Evolutionary conservation across 1,140 invertebrate species (phyloP).

Genomic region (Temnothorax longispinosus): DNA sequence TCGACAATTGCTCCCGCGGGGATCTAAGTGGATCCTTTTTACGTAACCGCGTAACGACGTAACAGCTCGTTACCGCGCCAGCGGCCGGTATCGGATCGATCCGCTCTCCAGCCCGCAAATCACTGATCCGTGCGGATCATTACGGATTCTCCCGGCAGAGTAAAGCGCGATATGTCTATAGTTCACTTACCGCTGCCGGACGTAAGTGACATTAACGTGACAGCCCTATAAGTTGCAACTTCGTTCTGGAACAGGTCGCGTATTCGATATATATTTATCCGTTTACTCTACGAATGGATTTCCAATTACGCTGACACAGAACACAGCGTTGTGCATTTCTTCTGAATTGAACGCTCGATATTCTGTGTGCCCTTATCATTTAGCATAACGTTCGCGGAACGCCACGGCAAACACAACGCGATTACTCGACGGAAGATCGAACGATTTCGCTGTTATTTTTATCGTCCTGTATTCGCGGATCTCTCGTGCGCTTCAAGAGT

Average conservation of each 20-base stretch:
- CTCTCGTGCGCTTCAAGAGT: neutral
- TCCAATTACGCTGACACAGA: neutral
- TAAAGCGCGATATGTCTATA: slow-evolving; percentile 10
- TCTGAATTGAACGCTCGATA: neutral
- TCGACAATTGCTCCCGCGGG: slow-evolving; percentile 62
- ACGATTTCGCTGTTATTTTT: neutral
- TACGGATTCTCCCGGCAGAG: slow-evolving; percentile 30
- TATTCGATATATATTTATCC: neutral
- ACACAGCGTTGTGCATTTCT: neutral
- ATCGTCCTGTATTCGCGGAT: neutral
- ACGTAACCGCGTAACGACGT: slow-evolving; percentile 52
- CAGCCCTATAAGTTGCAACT: neutral
- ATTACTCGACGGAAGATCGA: neutral
- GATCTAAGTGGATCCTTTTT: neutral
- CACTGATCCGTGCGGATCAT: slow-evolving; percentile 40
- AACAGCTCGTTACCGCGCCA: slow-evolving; percentile 67
- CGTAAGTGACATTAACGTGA: slow-evolving; percentile 37
- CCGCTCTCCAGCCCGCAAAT: slow-evolving; percentile 44
- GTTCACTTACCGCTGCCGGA: neutral
- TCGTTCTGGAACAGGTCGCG: too few species aligned
- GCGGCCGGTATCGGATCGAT: slow-evolving; percentile 16
- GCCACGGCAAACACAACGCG: neutral
- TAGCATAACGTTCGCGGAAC: neutral
- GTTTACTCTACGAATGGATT: neutral
- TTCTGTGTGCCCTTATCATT: neutral